phyloP scores from a whole-genome alignment of 2,797 vertebrate species.

The Sternarchorhynchus goeldii region DNA sequence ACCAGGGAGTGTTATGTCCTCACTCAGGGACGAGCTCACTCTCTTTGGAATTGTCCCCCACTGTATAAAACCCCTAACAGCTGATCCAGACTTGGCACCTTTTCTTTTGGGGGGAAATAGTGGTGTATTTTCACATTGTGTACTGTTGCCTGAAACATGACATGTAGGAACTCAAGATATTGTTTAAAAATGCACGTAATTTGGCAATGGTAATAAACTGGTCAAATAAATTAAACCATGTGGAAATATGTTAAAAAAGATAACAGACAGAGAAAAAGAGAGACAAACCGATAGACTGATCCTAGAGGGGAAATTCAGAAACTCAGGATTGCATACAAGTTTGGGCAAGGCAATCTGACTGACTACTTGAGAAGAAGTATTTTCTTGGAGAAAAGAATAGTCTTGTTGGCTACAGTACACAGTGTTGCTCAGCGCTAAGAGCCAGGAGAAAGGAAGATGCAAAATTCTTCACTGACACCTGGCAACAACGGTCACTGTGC shows the following conservation, averaged over 20 bases:
- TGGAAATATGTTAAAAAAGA: no score
- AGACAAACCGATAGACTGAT: no score
- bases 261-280: no score
- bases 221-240: no score
- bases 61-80: constrained; percentile 22
- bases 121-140: background rate
- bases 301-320: no score
- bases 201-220: no score
- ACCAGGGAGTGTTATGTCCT: constrained; percentile 21
- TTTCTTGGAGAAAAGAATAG: background rate
- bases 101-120: background rate
- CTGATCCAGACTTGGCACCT: background rate
- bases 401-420: constrained; percentile 22
- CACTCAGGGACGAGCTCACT: constrained; percentile 11
- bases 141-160: background rate
- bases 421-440: background rate
- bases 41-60: constrained; percentile 16
- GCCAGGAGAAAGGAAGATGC: background rate
- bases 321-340: no score
- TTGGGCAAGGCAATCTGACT: background rate
- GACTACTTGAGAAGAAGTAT: background rate
- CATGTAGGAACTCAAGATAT: background rate
- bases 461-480: constrained; percentile 47
- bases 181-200: background rate
- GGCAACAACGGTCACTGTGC: constrained; percentile 38